Evolutionary conservation across 2,113 vertebrate species (phyloP).

Genomic region (Saguinus imperator): DNA sequence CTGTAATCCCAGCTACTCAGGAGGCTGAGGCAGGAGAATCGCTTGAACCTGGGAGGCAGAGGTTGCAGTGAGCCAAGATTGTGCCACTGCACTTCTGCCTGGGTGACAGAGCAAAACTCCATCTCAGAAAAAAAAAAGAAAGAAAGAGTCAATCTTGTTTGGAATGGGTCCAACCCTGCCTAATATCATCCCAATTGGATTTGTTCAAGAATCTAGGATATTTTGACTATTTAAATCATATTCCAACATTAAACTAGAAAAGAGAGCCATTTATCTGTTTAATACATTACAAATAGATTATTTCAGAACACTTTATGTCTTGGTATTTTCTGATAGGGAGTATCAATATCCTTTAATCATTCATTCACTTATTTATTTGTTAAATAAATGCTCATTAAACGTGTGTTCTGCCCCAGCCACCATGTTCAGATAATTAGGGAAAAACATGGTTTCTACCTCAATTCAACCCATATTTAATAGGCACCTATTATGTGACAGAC

Average conservation of each 20-base stretch:
- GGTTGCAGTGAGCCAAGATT: too few species aligned
- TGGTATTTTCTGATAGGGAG: not conserved
- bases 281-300: not conserved
- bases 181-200: slow-evolving; percentile 45
- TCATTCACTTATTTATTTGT: not conserved
- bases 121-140: not conserved
- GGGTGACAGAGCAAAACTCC: too few species aligned
- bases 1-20: too few species aligned
- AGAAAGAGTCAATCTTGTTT: slow-evolving; percentile 68
- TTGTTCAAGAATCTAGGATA: slow-evolving; percentile 67
- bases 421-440: not conserved
- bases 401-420: accelerated
- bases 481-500: accelerated
- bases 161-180: not conserved
- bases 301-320: not conserved
- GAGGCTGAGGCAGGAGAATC: too few species aligned
- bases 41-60: too few species aligned
- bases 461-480: too few species aligned
- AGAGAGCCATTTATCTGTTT: not conserved
- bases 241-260: slow-evolving; percentile 9
- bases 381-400: not conserved
- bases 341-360: not conserved
- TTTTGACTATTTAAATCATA: slow-evolving; percentile 58
- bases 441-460: not conserved
- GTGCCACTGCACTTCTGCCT: too few species aligned